Evolutionary conservation across 2,888 invertebrate genomes (phyloP).

Genomic region (Autographa gamma): DNA sequence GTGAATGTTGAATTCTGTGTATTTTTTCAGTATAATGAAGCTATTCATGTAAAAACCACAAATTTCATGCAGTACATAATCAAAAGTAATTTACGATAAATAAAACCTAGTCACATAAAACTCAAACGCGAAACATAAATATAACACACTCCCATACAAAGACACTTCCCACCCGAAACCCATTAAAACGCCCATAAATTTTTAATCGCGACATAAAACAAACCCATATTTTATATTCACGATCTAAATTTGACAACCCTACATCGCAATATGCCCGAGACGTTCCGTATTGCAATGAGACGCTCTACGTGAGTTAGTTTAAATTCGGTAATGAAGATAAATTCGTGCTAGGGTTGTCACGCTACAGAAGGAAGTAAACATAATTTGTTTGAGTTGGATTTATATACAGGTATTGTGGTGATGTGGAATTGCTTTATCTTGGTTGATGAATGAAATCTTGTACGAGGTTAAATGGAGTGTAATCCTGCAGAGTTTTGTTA

Average conservation of each 20-base stretch:
- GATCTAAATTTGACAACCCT: conserved; percentile 29
- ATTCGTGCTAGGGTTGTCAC: conserved; percentile 33
- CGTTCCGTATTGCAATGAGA: conserved; percentile 39
- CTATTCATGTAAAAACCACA: background rate
- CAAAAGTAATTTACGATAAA: conserved; percentile 1
- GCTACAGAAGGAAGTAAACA: conserved; percentile 32
- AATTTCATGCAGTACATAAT: background rate
- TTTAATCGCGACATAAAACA: conserved; percentile 21
- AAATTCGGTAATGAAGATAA: conserved; percentile 56
- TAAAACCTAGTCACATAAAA: conserved; percentile 1
- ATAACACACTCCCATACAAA: background rate
- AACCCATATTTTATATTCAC: conserved; percentile 5
- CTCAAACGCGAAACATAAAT: background rate
- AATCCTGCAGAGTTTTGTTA: background rate
- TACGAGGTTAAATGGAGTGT: background rate
- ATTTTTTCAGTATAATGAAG: too few relatives aligned
- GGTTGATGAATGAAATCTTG: background rate
- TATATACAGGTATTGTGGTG: background rate
- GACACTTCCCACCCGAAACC: background rate
- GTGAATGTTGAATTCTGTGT: too few relatives aligned
- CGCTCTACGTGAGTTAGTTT: conserved; percentile 49
- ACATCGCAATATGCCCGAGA: conserved; percentile 37
- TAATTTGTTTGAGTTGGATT: conserved; percentile 35
- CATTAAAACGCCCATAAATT: conserved; percentile 31
- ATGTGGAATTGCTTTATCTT: conserved; percentile 1